A percentile compares a stretch with the other conserved stretches of the same genome.
Evolutionary conservation across 2,797 vertebrate genomes (phyloP).

Genomic region (Galago senegalensis): DNA sequence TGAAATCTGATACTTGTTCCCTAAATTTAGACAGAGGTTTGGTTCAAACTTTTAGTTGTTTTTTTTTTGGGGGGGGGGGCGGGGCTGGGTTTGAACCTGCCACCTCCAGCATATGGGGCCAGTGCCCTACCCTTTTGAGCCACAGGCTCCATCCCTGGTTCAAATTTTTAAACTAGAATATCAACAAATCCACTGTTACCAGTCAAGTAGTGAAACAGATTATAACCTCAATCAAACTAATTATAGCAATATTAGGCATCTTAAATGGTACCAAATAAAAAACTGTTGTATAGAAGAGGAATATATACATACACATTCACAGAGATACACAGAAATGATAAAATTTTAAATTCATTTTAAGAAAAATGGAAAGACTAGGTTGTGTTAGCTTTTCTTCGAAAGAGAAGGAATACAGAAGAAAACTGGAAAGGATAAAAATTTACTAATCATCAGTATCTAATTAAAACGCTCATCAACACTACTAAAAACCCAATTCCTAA

Average conservation of each 20-base stretch:
- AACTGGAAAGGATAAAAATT: constrained; percentile 37
- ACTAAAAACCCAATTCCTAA: constrained; percentile 1
- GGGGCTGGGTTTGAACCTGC: too few relatives aligned
- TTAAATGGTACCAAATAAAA: too few relatives aligned
- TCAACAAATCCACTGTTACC: not conserved
- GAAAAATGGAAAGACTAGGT: not conserved
- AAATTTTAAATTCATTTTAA: constrained; percentile 29
- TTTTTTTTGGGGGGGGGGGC: too few relatives aligned
- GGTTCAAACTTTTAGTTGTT: not conserved
- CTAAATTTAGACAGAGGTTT: constrained; percentile 31
- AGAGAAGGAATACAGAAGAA: constrained; percentile 27
- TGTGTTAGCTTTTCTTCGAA: constrained; percentile 22
- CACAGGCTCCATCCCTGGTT: not conserved
- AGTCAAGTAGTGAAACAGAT: constrained; percentile 11
- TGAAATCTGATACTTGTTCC: not conserved
- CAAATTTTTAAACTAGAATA: constrained; percentile 29
- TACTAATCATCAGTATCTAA: constrained; percentile 7
- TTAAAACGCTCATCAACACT: not conserved
- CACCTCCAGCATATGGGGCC: too few relatives aligned
- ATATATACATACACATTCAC: not conserved
- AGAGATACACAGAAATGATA: not conserved
- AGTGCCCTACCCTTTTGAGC: too few relatives aligned
- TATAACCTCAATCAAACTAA: constrained; percentile 38
- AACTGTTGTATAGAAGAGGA: not conserved
- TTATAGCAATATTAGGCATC: constrained; percentile 14